phyloP scores from a whole-genome alignment of 2,797 vertebrate species.

The Dermochelys coriacea region DNA sequence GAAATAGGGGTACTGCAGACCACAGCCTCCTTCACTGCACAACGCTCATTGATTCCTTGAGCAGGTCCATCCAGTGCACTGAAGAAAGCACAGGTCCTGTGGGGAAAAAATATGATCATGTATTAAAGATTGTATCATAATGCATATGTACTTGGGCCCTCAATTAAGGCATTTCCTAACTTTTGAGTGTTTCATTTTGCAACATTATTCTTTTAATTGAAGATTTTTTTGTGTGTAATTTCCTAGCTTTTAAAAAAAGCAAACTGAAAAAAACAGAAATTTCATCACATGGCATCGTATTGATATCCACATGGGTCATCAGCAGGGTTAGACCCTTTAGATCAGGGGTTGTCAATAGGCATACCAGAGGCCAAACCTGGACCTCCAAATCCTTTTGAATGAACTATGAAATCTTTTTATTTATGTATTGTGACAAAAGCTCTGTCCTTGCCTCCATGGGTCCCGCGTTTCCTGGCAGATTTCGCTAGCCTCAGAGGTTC shows the following conservation, averaged over 20 bases:
- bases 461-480: no score
- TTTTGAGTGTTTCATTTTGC: background rate
- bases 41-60: background rate
- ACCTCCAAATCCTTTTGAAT: background rate
- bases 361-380: background rate
- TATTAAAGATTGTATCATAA: background rate
- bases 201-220: background rate
- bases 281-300: background rate
- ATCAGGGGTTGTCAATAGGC: background rate
- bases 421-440: background rate
- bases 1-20: background rate
- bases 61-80: background rate
- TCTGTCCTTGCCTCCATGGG: no score
- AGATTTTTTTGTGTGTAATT: background rate
- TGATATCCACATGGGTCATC: background rate
- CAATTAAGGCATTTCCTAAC: background rate
- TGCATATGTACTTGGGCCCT: background rate
- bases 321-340: background rate
- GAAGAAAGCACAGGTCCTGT: background rate
- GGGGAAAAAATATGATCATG: background rate
- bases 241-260: background rate
- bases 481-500: no score
- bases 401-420: background rate
- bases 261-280: background rate
- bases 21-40: background rate